phyloP scores from a whole-genome alignment of 2,888 invertebrate genomes.

The Metopia argyrocephala region DNA sequence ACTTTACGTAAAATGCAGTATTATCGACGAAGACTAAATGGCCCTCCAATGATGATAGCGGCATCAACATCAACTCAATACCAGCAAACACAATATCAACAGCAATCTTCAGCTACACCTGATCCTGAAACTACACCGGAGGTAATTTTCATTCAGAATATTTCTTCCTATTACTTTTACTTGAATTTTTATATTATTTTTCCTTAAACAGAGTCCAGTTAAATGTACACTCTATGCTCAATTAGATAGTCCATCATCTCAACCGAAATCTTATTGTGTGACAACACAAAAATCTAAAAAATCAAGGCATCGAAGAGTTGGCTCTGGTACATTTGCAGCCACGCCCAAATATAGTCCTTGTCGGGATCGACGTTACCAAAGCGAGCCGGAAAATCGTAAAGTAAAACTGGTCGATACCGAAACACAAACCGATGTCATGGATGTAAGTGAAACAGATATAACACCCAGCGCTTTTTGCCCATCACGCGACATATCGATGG shows the following conservation, averaged over 20 bases:
- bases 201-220: constrained; percentile 79
- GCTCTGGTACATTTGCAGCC: constrained; percentile 81
- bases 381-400: constrained; percentile 78
- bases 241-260: constrained; percentile 79
- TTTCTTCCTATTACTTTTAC: not conserved
- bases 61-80: constrained; percentile 62
- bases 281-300: constrained; percentile 78
- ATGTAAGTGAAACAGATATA: constrained; percentile 82
- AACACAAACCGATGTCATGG: constrained; percentile 84
- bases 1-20: constrained; percentile 77
- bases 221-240: constrained; percentile 83
- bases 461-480: constrained; percentile 79
- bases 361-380: constrained; percentile 80
- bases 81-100: constrained; percentile 70
- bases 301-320: constrained; percentile 81
- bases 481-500: constrained; percentile 72
- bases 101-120: constrained; percentile 76
- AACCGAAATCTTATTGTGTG: constrained; percentile 81
- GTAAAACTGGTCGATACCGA: constrained; percentile 81
- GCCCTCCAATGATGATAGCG: constrained; percentile 65
- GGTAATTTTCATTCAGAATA: constrained; percentile 66
- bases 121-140: constrained; percentile 79
- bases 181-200: not conserved
- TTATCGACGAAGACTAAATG: constrained; percentile 75
- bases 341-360: constrained; percentile 79